These are phyloP conservation scores for Cotesia chilonis DNA, from an alignment of 1,140 invertebrate genomes.

Conservation along the genomic window DNA sequence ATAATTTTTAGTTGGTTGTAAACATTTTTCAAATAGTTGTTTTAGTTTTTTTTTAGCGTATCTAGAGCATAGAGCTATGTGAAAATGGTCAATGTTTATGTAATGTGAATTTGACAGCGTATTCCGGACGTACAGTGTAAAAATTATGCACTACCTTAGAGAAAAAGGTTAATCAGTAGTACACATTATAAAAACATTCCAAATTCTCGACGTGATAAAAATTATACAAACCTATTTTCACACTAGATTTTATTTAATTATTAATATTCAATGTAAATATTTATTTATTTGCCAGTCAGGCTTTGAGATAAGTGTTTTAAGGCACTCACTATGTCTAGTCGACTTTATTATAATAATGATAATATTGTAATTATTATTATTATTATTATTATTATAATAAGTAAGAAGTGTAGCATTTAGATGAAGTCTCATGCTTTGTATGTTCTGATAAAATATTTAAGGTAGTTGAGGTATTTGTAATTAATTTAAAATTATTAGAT, in stretches of 20 bases:
- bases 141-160: neutral
- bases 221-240: slow-evolving; percentile 30
- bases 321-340: slow-evolving; percentile 9
- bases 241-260: slow-evolving; percentile 23
- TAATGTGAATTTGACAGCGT: neutral
- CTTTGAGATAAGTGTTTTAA: neutral
- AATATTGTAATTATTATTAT: neutral
- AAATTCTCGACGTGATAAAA: slow-evolving; percentile 24
- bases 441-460: neutral
- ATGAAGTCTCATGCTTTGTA: no score
- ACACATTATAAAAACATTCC: slow-evolving; percentile 5
- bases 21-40: slow-evolving; percentile 3
- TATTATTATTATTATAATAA: neutral
- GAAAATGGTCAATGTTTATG: neutral
- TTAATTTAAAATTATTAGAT: neutral
- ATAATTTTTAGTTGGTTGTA: slow-evolving; percentile 55
- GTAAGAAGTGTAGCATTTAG: neutral
- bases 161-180: neutral
- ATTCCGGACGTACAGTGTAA: neutral
- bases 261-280: slow-evolving; percentile 23
- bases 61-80: neutral
- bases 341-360: neutral
- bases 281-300: slow-evolving; percentile 7
- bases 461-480: no score
- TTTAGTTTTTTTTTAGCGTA: slow-evolving; percentile 14